Conservation (phyloP, 2,797 vertebrate species). For the Harpagifer antarcticus region DNA sequence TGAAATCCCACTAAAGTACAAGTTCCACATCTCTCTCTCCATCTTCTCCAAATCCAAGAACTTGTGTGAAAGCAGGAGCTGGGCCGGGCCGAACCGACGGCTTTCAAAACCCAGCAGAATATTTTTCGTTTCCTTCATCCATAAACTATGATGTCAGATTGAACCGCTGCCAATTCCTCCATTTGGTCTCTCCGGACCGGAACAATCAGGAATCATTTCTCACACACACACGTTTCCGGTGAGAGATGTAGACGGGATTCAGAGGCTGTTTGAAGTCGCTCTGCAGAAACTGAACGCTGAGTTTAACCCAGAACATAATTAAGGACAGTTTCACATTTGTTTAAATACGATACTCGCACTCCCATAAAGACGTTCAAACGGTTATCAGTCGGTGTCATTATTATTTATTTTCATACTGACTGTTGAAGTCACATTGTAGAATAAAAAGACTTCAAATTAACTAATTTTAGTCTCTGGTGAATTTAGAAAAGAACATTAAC, state of each 20-base stretch:
- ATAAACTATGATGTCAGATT: constrained; percentile 74
- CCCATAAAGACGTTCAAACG: background rate
- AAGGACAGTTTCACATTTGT: constrained; percentile 1
- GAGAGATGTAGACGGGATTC: background rate
- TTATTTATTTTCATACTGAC: background rate
- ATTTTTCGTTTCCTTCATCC: constrained; percentile 49
- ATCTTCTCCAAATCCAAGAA: constrained; percentile 34
- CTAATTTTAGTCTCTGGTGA: background rate
- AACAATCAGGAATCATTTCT: constrained; percentile 70
- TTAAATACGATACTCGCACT: background rate
- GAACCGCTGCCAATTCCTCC: constrained; percentile 73
- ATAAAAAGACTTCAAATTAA: too few relatives aligned
- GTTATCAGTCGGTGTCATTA: background rate
- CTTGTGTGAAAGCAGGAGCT: constrained; percentile 52
- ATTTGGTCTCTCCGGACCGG: constrained; percentile 50
- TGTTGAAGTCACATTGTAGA: too few relatives aligned
- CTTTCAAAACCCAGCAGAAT: constrained; percentile 65
- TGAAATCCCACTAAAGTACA: constrained; percentile 88
- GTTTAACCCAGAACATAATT: constrained; percentile 39
- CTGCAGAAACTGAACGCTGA: constrained; percentile 54
- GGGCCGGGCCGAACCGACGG: constrained; percentile 49
- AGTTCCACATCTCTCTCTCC: constrained; percentile 15
- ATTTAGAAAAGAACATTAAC: background rate
- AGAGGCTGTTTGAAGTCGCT: background rate
- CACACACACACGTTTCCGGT: background rate